A percentile compares a stretch with the other conserved stretches of the same genome.
phyloP scores from a whole-genome alignment of 2,888 invertebrate genomes.

The Drosophila cognata region DNA sequence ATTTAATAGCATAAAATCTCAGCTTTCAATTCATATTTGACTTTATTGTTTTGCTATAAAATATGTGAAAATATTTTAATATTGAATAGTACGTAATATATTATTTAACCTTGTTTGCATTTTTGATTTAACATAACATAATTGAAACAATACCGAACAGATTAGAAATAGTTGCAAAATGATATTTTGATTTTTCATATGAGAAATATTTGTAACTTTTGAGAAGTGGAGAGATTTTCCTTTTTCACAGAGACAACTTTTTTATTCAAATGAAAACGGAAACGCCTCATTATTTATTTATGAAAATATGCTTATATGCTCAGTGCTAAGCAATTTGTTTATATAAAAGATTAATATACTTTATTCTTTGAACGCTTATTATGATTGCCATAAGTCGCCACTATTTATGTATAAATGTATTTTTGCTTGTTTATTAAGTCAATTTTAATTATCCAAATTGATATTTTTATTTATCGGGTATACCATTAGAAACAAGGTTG shows the following conservation, averaged over 20 bases:
- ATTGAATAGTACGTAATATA: neutral
- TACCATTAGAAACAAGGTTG: neutral
- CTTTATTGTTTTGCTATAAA: too few species aligned
- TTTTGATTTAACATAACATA: neutral
- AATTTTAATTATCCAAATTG: neutral
- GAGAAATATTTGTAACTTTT: too few species aligned
- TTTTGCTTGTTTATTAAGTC: constrained; percentile 8
- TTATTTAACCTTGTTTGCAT: neutral
- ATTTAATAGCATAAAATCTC: neutral
- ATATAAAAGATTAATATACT: neutral
- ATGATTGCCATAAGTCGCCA: neutral
- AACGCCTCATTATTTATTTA: neutral
- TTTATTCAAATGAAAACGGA: neutral
- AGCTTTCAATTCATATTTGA: neutral
- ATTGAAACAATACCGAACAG: neutral
- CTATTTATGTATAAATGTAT: neutral
- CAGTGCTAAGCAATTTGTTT: neutral
- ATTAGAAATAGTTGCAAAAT: neutral
- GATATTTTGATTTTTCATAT: too few species aligned
- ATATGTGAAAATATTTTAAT: neutral
- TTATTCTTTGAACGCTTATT: neutral
- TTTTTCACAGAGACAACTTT: neutral
- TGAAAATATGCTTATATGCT: neutral
- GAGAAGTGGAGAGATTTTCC: neutral
- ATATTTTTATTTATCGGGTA: neutral